phyloP scores from a whole-genome alignment of 2,113 vertebrate genomes.

The Uria aalge region DNA sequence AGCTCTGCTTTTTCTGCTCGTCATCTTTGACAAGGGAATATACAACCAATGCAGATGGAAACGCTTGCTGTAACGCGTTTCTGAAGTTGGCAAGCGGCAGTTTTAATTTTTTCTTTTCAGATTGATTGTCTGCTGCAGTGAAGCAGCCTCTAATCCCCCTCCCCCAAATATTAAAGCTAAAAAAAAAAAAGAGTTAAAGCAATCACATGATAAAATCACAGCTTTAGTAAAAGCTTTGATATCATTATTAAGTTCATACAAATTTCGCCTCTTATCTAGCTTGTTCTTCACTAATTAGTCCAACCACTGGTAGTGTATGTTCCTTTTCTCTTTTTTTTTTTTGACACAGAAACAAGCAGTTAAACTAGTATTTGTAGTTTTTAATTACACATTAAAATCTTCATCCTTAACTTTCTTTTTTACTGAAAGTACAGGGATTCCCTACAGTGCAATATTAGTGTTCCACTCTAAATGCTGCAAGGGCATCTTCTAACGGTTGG shows the following conservation, averaged over 20 bases:
- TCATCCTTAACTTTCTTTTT: conserved; percentile 9
- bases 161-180: background rate
- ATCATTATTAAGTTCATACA: conserved; percentile 41
- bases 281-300: conserved; percentile 54
- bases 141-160: background rate
- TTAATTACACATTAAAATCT: conserved; percentile 33
- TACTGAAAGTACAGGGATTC: conserved; percentile 16
- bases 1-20: background rate
- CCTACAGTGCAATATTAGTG: conserved; percentile 17
- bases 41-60: background rate
- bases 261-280: conserved; percentile 49
- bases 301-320: background rate
- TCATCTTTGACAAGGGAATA: background rate
- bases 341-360: conserved; percentile 39
- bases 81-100: background rate
- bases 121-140: background rate
- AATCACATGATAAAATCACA: background rate
- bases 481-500: conserved; percentile 24
- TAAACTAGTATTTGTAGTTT: conserved; percentile 40
- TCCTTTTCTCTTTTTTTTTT: background rate
- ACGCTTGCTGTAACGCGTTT: background rate
- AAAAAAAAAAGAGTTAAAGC: background rate
- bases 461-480: background rate
- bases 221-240: conserved; percentile 41
- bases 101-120: conserved; percentile 9